Conservation (phyloP, 2,888 invertebrate genomes). For the Malacosoma neustria region DNA sequence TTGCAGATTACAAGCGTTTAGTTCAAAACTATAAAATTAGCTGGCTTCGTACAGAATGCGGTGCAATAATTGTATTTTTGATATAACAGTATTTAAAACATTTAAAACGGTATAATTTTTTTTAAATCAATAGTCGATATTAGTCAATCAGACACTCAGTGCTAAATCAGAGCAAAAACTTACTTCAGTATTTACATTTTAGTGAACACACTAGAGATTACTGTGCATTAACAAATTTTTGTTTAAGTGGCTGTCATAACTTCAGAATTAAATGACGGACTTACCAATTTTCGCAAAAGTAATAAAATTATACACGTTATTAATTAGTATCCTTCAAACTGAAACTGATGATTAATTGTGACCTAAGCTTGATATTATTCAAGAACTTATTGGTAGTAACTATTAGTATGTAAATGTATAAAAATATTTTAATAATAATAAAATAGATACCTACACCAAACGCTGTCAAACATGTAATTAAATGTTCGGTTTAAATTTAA, state of each 20-base stretch:
- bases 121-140: background rate
- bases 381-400: background rate
- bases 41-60: slow-evolving; percentile 67
- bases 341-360: background rate
- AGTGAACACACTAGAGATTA: background rate
- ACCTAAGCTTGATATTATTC: background rate
- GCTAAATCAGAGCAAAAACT: background rate
- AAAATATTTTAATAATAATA: slow-evolving; percentile 16
- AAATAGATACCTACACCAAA: slow-evolving; percentile 17
- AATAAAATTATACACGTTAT: background rate
- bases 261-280: background rate
- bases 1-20: slow-evolving; percentile 67
- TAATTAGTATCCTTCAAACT: background rate
- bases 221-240: background rate
- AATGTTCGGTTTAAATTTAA: background rate
- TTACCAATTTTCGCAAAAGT: background rate
- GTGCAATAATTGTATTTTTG: slow-evolving; percentile 42
- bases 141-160: background rate
- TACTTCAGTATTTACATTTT: background rate
- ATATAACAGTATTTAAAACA: background rate
- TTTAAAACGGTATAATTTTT: background rate
- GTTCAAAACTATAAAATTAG: slow-evolving; percentile 65
- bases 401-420: slow-evolving; percentile 20
- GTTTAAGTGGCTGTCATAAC: background rate
- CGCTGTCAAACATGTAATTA: no score